Base-by-base conservation (phyloP, 2,797 vertebrate genomes). In the Xenentodon cancila region DNA sequence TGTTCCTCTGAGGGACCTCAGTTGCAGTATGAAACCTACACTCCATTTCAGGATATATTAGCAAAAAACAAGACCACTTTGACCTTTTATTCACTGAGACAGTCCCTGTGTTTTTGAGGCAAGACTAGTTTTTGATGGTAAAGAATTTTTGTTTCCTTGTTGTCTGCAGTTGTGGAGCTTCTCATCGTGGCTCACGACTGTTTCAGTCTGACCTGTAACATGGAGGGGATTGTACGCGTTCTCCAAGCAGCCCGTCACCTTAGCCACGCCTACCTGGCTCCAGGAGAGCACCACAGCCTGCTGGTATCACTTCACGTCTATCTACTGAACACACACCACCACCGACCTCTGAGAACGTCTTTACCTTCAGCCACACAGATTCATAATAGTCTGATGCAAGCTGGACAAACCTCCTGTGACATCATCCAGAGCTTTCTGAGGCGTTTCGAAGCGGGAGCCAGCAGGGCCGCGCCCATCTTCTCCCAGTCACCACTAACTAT, bases 181-280 rank as follows among this genome's bases (percentile, higher is more conserved):
- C 90, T 99, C 88, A 95, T 99, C 34, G 82, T 97, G 59, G 95
- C 97, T 53, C 97, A 99, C 16, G 93, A 89, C 45, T 98, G 97
- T 85, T 98, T 99, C 88, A 97, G 94, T 17, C 71, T 97, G 68
- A 96, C 95, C 0, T 99, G 97, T 9, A 96, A 99, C 91, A 96
- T 96, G 96, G 97, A 99, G 64, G 97, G 97, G 0, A 99, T 99
- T 22, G 94, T 94, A 0, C 69, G 94, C 0, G 96, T 98, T 16
- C 93, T 99, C 0, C 97, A 97, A 40, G 95, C 95, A 0, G 94
- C 96, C 0, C 93, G 95, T 22, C 94, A 97, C 66, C 94, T 99
- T 50, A 98, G 96, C 0, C 96, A 99, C 19, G 74, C 93, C 59
- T 93, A 96, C 73, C 73, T 99, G 71, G 95, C 96, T 0, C 95